Base-by-base conservation (phyloP, 1,140 invertebrate genomes). In the Drosophila fuyamai region DNA sequence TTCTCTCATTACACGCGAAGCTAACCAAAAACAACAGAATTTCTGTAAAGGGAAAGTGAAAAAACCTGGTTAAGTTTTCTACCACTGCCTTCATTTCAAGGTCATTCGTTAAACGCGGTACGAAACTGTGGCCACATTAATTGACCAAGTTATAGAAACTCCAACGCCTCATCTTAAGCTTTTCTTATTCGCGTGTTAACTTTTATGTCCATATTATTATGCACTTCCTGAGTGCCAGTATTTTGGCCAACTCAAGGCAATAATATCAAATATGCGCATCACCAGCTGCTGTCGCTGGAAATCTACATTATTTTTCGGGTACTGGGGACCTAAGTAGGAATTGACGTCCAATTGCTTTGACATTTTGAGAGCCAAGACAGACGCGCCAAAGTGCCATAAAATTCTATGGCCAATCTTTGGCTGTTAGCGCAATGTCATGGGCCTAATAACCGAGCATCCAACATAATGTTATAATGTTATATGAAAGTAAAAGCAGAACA, bases 221-320 rank as follows among this genome's bases (percentile, higher is more conserved):
- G 40, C 14, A 51, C 4, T n/a, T 1, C 32, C 36, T 14, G 7
- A 29, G 16, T 29, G 18, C 6, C 16, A n/a, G 36, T 12, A 27
- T 51, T 13, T 59, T 50, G 10, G 18, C 41, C 27, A 57, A 29
- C 55, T 46, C n/a, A 27, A 13, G 27, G 70, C 62, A 76, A 82
- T 88, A 86, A 86, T 88, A 86, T 86, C 72, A 83, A 88, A 77
- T 86, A 88, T 88, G 76, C 79, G 60, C 83, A 83, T 88, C 83
- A 73, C 83, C 83, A 86, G 73, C 82, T 86, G 83, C 74, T 81
- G 82, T 54, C 74, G 50, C 71, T 53, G 74, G 16, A 79, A 65
- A 76, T 76, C 68, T 48, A 67, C 80, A 73, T 79, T 88, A 83
- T 36, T 57, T 68, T 57, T 56, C 18, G 18, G 66, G 63, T 36